Evolutionary conservation across 1,140 invertebrate genomes (phyloP), one percentile per base, ranked within the genome.

Genomic region (Nymphalis io): DNA sequence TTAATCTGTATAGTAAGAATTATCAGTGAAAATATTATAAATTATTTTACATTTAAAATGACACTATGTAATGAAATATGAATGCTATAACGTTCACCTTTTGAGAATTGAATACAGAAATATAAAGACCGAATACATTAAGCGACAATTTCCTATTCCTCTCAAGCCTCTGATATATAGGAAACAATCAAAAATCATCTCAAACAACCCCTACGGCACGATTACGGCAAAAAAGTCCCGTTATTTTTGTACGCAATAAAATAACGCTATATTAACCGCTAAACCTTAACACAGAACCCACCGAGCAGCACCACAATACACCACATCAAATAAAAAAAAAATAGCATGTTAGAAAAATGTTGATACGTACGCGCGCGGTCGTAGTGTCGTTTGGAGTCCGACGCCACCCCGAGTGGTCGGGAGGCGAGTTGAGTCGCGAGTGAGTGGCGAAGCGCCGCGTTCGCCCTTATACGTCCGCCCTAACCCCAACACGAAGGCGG

Each of bases 291-390:
- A 71, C 57, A 60, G 16, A 66, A 60, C 62, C 44, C 69, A 71
- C 62, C 61, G 46, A 60, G 33, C 57, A 60, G 69, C 69, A 61
- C 13, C 4, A 51, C 46, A 51, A 40, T 21, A 57, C 62, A 65
- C 69, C 62, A 51, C 39, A 60, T 38, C 60, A 33, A 46, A 44
- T 60, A 46, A 38, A 58, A 21, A 27, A 60, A 68, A 42, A 62
- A 11, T 18, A 63, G 38, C 53, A 27, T 60, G 12, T 57, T 65
- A 18, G 20, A 66, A 66, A 60, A 57, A 57, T 66, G 60, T 51
- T 23, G 59, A 82, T 86, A 86, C 85, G 76, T 86, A 89, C 85
- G 81, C 84, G 83, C 83, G 85, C 87, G 86, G 79, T 86, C 74
- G 81, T 76, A 70, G 74, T 75, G 58, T 68, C 55, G 69, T 58